Conservation (phyloP, 2,797 vertebrate genomes). For the Helostoma temminkii region DNA sequence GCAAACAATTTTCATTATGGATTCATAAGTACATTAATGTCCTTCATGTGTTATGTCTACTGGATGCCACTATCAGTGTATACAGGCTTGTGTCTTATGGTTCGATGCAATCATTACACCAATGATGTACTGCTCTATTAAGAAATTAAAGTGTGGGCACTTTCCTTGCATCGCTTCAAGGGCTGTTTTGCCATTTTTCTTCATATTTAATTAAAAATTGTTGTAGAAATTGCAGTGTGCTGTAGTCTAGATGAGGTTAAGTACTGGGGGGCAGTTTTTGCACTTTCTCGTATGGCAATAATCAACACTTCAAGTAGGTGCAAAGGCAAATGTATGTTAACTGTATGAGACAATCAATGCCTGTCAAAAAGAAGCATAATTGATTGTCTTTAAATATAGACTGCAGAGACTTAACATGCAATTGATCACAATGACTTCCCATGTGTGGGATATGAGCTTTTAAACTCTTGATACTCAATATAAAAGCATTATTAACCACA, state of each 20-base stretch:
- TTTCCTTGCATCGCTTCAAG: constrained; percentile 68
- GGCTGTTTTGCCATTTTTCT: constrained; percentile 77
- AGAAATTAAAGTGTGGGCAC: constrained; percentile 76
- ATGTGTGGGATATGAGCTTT: constrained; percentile 44
- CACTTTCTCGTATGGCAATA: constrained; percentile 73
- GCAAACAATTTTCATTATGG: constrained; percentile 47
- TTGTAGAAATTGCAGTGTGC: constrained; percentile 72
- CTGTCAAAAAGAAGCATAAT: constrained; percentile 76
- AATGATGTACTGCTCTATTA: constrained; percentile 76
- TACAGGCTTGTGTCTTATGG: constrained; percentile 57
- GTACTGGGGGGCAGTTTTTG: constrained; percentile 69
- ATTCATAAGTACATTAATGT: constrained; percentile 45
- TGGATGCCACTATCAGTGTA: constrained; percentile 54
- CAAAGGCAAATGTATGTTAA: constrained; percentile 77
- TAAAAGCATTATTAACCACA: constrained; percentile 38
- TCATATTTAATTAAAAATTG: constrained; percentile 80
- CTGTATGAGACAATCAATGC: constrained; percentile 72
- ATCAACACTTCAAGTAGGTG: constrained; percentile 75
- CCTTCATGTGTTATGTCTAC: constrained; percentile 41
- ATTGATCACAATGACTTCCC: constrained; percentile 65
- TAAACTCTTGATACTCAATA: constrained; percentile 46
- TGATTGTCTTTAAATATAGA: constrained; percentile 53
- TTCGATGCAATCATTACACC: constrained; percentile 67
- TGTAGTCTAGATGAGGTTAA: constrained; percentile 71
- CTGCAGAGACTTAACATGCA: constrained; percentile 39